A percentile compares a stretch with the other conserved stretches of the same genome.
Conservation (phyloP, 92 coral and sea anemone species). For the Epizoanthus stellaris region DNA sequence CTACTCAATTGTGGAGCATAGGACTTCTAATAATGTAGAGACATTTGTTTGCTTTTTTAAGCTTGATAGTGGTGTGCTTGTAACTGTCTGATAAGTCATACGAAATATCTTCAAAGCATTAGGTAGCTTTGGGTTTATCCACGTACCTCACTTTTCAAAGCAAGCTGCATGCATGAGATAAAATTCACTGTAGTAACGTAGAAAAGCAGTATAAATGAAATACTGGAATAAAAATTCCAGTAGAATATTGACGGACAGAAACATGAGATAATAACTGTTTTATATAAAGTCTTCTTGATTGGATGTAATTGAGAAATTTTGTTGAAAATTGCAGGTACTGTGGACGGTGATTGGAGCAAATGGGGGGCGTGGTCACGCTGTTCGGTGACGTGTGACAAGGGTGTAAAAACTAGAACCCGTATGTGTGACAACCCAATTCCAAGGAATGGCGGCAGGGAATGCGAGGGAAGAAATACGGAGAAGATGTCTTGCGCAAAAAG, state of each 20-base stretch:
- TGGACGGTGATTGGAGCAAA: slow-evolving; percentile 51
- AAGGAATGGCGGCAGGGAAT: slow-evolving; percentile 51
- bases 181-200: too few species aligned
- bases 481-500: slow-evolving; percentile 34
- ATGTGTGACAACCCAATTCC: slow-evolving; percentile 52
- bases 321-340: not conserved
- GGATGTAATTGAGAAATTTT: not conserved
- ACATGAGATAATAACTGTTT: not conserved
- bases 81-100: too few species aligned
- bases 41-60: too few species aligned
- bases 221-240: not conserved
- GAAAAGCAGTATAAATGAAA: not conserved
- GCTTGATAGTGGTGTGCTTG: too few species aligned
- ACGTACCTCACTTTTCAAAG: too few species aligned
- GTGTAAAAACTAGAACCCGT: slow-evolving; percentile 43
- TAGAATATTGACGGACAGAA: not conserved
- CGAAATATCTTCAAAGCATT: too few species aligned
- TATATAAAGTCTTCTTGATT: not conserved
- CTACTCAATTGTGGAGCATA: too few species aligned
- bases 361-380: slow-evolving; percentile 53
- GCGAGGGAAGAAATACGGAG: slow-evolving; percentile 45
- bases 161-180: too few species aligned
- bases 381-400: slow-evolving; percentile 55
- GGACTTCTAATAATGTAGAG: too few species aligned
- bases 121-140: too few species aligned